These are phyloP conservation scores for Pelvicachromis taeniatus DNA, from an alignment of 2,113 vertebrate genomes.

Conservation along the genomic window DNA sequence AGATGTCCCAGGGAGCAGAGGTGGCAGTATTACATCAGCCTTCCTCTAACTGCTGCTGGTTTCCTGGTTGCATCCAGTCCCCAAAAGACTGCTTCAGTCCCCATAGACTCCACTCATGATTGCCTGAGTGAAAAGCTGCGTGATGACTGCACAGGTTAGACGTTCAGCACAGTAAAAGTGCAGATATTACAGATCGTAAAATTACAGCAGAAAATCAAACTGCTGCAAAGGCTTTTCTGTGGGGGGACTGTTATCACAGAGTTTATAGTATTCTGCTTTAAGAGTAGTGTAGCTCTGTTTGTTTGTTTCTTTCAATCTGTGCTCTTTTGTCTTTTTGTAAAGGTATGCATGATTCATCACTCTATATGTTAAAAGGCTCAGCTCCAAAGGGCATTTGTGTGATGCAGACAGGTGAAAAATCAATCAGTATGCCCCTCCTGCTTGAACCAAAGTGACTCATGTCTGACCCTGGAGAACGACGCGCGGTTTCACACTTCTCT, in stretches of 20 bases:
- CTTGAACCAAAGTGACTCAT: background rate
- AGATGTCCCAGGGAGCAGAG: conserved; percentile 54
- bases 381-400: background rate
- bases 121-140: conserved; percentile 21
- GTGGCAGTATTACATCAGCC: conserved; percentile 51
- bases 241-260: background rate
- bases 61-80: conserved; percentile 41
- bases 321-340: background rate
- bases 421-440: background rate
- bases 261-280: background rate
- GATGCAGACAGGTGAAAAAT: background rate
- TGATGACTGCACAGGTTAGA: conserved; percentile 10
- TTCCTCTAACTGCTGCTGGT: conserved; percentile 22
- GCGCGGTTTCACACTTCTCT: background rate
- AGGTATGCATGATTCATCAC: background rate
- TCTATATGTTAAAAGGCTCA: background rate
- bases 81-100: conserved; percentile 16
- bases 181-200: background rate
- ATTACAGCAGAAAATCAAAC: background rate
- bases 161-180: background rate
- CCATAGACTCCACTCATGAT: conserved; percentile 29
- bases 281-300: background rate
- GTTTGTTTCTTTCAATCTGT: background rate
- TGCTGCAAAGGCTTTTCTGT: background rate
- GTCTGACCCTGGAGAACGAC: background rate